phyloP scores from a whole-genome alignment of 2,113 vertebrate species.

The Mustela lutreola region DNA sequence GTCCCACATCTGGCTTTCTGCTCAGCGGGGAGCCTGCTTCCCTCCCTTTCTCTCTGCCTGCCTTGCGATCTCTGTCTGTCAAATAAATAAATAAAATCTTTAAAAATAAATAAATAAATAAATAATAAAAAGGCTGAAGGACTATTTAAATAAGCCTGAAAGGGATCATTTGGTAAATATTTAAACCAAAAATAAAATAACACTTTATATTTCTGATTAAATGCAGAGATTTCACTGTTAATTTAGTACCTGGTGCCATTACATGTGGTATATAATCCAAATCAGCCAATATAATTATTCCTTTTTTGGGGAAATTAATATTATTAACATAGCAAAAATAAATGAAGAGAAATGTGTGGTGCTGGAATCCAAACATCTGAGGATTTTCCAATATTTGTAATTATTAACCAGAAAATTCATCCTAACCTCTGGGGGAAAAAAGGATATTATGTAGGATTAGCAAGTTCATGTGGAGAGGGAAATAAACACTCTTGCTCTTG shows the following conservation, averaged over 20 bases:
- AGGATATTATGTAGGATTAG: background rate
- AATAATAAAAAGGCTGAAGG: background rate
- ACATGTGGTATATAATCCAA: background rate
- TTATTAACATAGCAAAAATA: background rate
- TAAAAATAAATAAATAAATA: no score
- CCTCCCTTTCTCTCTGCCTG: no score
- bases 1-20: no score
- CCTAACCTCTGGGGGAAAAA: background rate
- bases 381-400: background rate
- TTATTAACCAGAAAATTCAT: slow-evolving; percentile 13
- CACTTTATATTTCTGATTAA: background rate
- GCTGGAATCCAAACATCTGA: background rate
- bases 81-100: no score
- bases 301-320: background rate
- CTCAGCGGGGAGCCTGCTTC: no score
- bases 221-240: background rate
- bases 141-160: background rate
- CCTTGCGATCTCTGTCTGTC: no score
- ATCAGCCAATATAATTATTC: background rate
- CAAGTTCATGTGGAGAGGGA: background rate
- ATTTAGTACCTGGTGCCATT: background rate
- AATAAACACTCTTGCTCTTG: background rate
- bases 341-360: background rate
- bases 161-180: background rate
- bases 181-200: background rate